These are phyloP conservation scores for Torymus aiolomorphi DNA, from an alignment of 2,888 invertebrate species.

Conservation along the genomic window DNA sequence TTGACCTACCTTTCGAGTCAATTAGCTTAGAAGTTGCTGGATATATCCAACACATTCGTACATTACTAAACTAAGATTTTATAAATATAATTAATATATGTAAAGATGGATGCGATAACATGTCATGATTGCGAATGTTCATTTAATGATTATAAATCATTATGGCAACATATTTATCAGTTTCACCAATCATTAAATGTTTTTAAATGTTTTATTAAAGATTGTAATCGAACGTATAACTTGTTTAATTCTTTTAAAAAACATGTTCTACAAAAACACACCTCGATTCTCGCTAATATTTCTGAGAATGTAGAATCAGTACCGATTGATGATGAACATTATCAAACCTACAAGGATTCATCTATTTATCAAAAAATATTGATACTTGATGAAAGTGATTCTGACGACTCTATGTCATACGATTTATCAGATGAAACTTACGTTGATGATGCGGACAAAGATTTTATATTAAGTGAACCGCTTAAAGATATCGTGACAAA, in stretches of 20 bases:
- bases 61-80: neutral
- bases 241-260: conserved; percentile 1
- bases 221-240: conserved; percentile 14
- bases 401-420: no score
- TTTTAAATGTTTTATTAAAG: conserved; percentile 25
- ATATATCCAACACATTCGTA: conserved; percentile 2
- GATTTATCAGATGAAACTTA: no score
- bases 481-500: conserved; percentile 1
- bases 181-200: neutral
- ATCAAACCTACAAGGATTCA: neutral
- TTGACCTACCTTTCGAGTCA: conserved; percentile 3
- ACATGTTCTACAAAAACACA: conserved; percentile 20
- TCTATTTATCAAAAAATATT: no score
- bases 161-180: conserved; percentile 5
- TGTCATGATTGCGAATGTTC: conserved; percentile 13
- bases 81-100: no score
- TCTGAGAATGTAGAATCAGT: neutral
- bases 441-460: no score
- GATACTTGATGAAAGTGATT: no score
- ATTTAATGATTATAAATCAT: conserved; percentile 2
- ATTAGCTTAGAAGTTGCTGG: conserved; percentile 1
- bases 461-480: neutral
- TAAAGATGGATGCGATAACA: neutral
- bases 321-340: neutral
- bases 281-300: neutral